Evolutionary conservation across 2,888 invertebrate species (phyloP), one percentile per base, ranked within the genome.

Genomic region (Sphecodes monilicornis): DNA sequence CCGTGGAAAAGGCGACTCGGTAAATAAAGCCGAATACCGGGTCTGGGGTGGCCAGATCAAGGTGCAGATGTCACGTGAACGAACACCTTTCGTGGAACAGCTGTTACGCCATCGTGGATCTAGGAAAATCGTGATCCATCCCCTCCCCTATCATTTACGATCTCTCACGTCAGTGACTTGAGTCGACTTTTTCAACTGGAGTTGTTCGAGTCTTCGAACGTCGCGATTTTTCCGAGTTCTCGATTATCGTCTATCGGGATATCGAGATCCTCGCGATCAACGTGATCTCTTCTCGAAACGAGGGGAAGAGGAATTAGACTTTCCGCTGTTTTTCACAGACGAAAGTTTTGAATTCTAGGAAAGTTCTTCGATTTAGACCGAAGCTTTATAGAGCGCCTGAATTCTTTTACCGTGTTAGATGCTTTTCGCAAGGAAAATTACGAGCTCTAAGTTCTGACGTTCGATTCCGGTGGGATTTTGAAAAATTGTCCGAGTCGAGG

Each of bases 11-110:
- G 83, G 71, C 85, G 75, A 82, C 83, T 86, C 89, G 86, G 72
- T 86, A 86, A 87, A 90, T 85, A 82, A 84, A 50, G 57, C 76
- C 39, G 84, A 41, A 82, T 72, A 70, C 71, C n/a, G 54, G 29
- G 36, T 50, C n/a, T 75, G 66, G 70, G 3, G 77, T 46, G 76
- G 54, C 5, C 77, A 41, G 46, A 78, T 82, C 80, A 86, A 84
- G 89, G 90, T 88, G 89, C 90, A 90, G 90, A 90, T 90, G 90
- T 88, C 90, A 86, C 87, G 80, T 88, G 83, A 78, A 78, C 43
- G 90, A 89, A 84, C 90, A 90, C 90, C 90, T 90, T 90, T 90
- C 83, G 78, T 84, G 54, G 86, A 85, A 90, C 90, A 90, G 90
- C 90, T 90, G 90, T 90, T 89, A 71, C 80, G 72, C 57, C 69